Conservation (phyloP, 2,888 invertebrate species). For the Aplocera efformata region DNA sequence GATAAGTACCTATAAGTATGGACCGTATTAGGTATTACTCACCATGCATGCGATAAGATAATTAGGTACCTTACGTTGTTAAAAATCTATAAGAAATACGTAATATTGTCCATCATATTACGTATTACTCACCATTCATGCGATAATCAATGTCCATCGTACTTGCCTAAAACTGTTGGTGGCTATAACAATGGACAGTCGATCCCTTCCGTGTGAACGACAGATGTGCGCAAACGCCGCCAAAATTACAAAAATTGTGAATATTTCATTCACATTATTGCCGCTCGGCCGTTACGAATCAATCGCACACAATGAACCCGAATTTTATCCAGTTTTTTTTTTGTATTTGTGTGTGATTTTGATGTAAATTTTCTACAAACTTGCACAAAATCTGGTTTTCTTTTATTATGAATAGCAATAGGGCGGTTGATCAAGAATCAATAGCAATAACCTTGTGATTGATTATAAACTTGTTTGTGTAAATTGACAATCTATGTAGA, state of each 20-base stretch:
- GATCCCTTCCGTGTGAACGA: conserved; percentile 71
- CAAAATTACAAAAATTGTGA: conserved; percentile 75
- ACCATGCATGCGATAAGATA: too few relatives aligned
- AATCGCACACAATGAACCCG: conserved; percentile 72
- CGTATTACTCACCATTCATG: not conserved
- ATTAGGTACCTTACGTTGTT: too few relatives aligned
- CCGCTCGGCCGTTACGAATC: conserved; percentile 79
- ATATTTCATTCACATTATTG: conserved; percentile 76
- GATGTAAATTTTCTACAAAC: conserved; percentile 74
- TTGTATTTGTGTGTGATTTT: conserved; percentile 68
- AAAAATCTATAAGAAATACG: not conserved
- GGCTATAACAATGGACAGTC: conserved; percentile 39
- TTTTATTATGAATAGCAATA: conserved; percentile 48
- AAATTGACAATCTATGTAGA: conserved; percentile 59
- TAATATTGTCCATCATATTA: not conserved
- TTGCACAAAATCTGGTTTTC: conserved; percentile 64
- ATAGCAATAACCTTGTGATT: conserved; percentile 77
- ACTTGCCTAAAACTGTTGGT: conserved; percentile 37
- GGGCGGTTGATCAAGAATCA: conserved; percentile 70
- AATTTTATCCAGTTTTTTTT: conserved; percentile 70
- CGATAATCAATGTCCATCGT: conserved; percentile 9
- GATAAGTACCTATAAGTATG: too few relatives aligned
- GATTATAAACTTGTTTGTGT: conserved; percentile 75
- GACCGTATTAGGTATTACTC: too few relatives aligned
- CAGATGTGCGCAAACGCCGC: conserved; percentile 68